Conservation (phyloP, 2,113 vertebrate species). For the Laticauda colubrina region DNA sequence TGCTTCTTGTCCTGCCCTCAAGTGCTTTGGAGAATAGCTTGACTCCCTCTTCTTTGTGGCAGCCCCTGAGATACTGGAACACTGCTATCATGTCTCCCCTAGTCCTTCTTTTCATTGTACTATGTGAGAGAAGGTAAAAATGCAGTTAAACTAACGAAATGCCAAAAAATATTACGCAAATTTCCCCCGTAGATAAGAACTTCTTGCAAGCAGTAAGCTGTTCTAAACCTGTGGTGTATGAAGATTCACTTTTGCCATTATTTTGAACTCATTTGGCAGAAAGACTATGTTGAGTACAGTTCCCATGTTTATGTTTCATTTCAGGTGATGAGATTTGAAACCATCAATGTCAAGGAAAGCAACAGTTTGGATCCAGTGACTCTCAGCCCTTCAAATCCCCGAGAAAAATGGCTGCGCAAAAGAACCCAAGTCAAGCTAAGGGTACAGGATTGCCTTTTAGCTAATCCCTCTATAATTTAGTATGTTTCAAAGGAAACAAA, state of each 20-base stretch:
- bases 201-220: not conserved
- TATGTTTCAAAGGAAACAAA: not conserved
- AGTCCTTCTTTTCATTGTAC: too few relatives aligned
- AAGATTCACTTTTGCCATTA: not conserved
- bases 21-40: too few relatives aligned
- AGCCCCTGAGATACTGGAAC: too few relatives aligned
- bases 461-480: not conserved
- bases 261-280: not conserved
- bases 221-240: not conserved
- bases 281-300: not conserved
- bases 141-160: not conserved
- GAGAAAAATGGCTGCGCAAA: slow-evolving; percentile 94
- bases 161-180: not conserved
- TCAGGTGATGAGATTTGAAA: slow-evolving; percentile 93
- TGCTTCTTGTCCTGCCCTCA: too few relatives aligned
- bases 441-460: slow-evolving; percentile 62
- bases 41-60: too few relatives aligned
- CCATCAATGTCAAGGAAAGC: slow-evolving; percentile 77
- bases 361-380: slow-evolving; percentile 75
- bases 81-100: too few relatives aligned
- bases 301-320: slow-evolving; percentile 28
- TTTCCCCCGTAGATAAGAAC: not conserved
- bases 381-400: slow-evolving; percentile 81
- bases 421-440: slow-evolving; percentile 94
- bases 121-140: too few relatives aligned